Conservation (phyloP, 2,797 vertebrate genomes). For the Balearica regulorum region DNA sequence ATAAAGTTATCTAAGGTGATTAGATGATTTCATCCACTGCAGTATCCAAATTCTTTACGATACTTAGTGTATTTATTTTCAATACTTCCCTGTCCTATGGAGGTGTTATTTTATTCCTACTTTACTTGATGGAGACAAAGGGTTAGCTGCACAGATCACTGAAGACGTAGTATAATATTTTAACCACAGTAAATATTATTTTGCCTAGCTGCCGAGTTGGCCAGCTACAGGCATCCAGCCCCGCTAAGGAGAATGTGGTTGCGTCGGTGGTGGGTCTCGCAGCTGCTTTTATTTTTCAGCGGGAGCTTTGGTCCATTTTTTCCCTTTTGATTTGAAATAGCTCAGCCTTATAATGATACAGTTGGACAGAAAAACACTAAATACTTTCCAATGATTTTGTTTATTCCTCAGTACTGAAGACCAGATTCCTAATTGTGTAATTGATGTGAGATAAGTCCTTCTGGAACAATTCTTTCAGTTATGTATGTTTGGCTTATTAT, state of each 20-base stretch:
- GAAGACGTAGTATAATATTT: background rate
- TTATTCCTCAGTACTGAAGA: conserved; percentile 3
- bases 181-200: background rate
- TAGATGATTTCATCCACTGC: background rate
- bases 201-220: background rate
- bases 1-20: background rate
- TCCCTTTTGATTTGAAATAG: background rate
- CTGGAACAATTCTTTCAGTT: conserved; percentile 43
- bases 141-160: background rate
- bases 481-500: background rate
- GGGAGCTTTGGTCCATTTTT: background rate
- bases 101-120: background rate
- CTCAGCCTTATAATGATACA: conserved; percentile 26
- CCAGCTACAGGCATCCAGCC: background rate
- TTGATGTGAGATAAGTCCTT: conserved; percentile 46
- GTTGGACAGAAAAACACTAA: background rate
- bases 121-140: background rate
- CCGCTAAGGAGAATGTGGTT: background rate
- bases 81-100: background rate
- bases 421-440: conserved; percentile 44
- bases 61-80: background rate
- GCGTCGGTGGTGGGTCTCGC: background rate
- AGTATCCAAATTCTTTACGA: background rate
- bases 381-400: background rate
- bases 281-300: background rate